A percentile compares a stretch with the other conserved stretches of the same genome.
These are phyloP conservation scores for Bimastos eiseni DNA, from an alignment of 2,888 invertebrate species.

Conservation along the genomic window DNA sequence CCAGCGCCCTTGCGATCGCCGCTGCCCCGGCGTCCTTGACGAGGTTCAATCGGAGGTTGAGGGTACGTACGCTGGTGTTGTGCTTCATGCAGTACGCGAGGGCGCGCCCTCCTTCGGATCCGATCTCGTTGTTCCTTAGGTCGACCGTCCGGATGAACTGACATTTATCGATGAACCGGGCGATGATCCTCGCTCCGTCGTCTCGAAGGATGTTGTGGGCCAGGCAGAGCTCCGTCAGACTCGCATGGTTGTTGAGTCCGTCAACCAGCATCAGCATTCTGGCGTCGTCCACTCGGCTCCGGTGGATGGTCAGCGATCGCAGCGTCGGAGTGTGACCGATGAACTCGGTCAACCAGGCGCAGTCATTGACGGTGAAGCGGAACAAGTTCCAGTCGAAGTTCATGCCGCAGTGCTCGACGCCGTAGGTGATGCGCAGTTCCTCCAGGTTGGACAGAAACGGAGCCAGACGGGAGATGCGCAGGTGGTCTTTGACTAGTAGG, in stretches of 20 bases:
- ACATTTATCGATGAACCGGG: background rate
- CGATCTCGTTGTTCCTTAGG: conserved; percentile 19
- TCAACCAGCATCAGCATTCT: conserved; percentile 15
- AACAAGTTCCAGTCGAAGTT: conserved; percentile 32
- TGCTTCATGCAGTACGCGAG: conserved; percentile 16
- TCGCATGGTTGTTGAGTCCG: background rate
- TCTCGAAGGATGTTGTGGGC: background rate
- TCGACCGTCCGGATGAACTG: background rate
- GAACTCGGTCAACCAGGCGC: conserved; percentile 25
- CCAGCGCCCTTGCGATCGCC: conserved; percentile 4
- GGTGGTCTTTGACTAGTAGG: background rate
- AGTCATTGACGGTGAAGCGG: conserved; percentile 25
- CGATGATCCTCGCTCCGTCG: conserved; percentile 25
- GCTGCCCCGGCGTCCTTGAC: background rate
- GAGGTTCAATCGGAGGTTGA: conserved; percentile 26
- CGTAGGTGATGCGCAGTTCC: conserved; percentile 24
- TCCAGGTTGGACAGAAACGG: conserved; percentile 18
- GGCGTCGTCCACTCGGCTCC: conserved; percentile 19
- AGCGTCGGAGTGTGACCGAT: conserved; percentile 16
- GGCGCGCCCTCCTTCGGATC: conserved; percentile 19
- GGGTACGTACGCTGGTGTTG: background rate
- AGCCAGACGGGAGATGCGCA: background rate
- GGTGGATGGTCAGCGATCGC: background rate
- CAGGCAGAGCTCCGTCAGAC: background rate
- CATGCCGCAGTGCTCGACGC: conserved; percentile 24